phyloP scores from a whole-genome alignment of 2,888 invertebrate genomes.

The Acrobasis repandana region DNA sequence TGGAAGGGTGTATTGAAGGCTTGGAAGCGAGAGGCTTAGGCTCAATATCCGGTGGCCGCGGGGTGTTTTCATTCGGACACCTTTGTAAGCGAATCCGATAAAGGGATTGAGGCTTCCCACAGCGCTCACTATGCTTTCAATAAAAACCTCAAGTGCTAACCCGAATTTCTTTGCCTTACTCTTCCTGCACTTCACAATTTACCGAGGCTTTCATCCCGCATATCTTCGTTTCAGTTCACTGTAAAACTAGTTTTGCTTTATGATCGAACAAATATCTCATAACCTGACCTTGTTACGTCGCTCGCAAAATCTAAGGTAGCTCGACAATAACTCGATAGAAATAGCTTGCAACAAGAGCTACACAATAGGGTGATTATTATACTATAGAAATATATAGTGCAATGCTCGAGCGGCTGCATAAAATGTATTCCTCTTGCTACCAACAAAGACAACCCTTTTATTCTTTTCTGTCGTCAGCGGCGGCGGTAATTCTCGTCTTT shows the following conservation, averaged over 20 bases:
- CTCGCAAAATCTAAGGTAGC: conserved; percentile 41
- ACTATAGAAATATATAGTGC: conserved; percentile 53
- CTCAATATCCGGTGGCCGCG: conserved; percentile 48
- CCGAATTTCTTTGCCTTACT: conserved; percentile 31
- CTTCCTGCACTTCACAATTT: conserved; percentile 25
- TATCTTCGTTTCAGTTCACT: conserved; percentile 24
- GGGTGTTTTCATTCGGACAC: conserved; percentile 51
- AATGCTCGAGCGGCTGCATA: conserved; percentile 57
- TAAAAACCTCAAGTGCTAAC: conserved; percentile 33
- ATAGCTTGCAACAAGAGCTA: conserved; percentile 42
- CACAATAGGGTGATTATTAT: conserved; percentile 63
- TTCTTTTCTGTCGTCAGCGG: conserved; percentile 69
- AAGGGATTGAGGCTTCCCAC: conserved; percentile 39
- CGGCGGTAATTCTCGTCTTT: conserved; percentile 72
- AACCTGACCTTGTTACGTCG: conserved; percentile 34
- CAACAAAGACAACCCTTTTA: conserved; percentile 71
- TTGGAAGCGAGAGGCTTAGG: conserved; percentile 35
- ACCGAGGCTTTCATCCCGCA: conserved; percentile 18
- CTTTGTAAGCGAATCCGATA: conserved; percentile 48
- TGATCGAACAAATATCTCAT: conserved; percentile 30
- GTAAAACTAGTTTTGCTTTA: conserved; percentile 26
- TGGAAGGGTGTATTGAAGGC: conserved; percentile 38
- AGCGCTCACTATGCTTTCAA: conserved; percentile 35
- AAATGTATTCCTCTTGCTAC: conserved; percentile 67
- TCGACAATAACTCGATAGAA: conserved; percentile 42